These are phyloP conservation scores for Xanthia icteritia DNA, from an alignment of 2,888 invertebrate genomes.

Conservation along the genomic window DNA sequence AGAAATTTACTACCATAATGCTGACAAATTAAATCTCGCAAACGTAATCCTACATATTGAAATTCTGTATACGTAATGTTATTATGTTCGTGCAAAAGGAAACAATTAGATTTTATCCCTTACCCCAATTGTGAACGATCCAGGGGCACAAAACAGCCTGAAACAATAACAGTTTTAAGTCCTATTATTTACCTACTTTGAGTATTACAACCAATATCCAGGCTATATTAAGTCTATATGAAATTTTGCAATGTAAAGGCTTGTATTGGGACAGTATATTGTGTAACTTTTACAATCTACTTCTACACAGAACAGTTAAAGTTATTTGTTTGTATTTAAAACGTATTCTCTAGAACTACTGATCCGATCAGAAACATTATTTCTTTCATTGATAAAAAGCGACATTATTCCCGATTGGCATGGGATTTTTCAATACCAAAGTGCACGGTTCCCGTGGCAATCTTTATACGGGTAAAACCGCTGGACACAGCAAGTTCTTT, in stretches of 20 bases:
- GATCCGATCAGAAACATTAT: background rate
- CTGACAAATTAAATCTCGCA: slow-evolving; percentile 6
- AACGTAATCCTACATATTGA: background rate
- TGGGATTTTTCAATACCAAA: background rate
- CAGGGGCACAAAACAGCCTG: slow-evolving; percentile 13
- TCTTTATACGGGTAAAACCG: too few relatives aligned
- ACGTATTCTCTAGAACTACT: background rate
- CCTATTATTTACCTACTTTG: slow-evolving; percentile 9
- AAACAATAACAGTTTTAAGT: slow-evolving; percentile 50
- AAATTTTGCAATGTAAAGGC: background rate
- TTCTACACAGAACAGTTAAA: too few relatives aligned
- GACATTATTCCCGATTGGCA: background rate
- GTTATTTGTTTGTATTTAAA: too few relatives aligned
- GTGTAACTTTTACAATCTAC: background rate
- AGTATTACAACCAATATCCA: slow-evolving; percentile 1
- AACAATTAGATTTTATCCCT: slow-evolving; percentile 42
- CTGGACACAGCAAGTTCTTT: background rate
- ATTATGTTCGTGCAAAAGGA: background rate
- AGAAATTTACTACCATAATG: background rate
- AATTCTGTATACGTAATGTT: slow-evolving; percentile 14
- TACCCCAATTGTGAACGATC: slow-evolving; percentile 24
- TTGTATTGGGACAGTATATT: background rate
- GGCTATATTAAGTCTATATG: background rate
- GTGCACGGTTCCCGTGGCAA: background rate
- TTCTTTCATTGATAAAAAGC: background rate